These are phyloP conservation scores for Drosophila eohydei DNA, from an alignment of 2,888 invertebrate species.

Conservation along the genomic window DNA sequence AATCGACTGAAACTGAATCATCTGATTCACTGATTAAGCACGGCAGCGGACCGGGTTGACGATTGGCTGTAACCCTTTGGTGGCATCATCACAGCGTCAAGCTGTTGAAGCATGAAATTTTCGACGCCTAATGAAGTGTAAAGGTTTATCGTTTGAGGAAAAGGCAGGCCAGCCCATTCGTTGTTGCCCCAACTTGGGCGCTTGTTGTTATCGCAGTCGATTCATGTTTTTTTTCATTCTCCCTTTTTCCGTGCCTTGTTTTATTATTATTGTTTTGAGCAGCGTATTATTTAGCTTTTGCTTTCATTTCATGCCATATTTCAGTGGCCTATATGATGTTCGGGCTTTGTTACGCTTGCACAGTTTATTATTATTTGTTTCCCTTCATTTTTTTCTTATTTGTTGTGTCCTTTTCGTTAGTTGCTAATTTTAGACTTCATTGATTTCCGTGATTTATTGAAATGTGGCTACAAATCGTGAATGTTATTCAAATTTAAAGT, in stretches of 20 bases:
- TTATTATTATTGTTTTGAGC: slow-evolving; percentile 74
- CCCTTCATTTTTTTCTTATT: slow-evolving; percentile 12
- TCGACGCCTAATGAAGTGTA: slow-evolving; percentile 74
- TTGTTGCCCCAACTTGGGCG: slow-evolving; percentile 12
- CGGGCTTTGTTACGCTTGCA: slow-evolving; percentile 62
- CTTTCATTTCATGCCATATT: slow-evolving; percentile 62
- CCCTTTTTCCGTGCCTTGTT: slow-evolving; percentile 31
- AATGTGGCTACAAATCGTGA: slow-evolving; percentile 22
- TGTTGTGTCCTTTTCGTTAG: slow-evolving; percentile 12
- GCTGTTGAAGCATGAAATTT: slow-evolving; percentile 79
- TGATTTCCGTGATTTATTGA: slow-evolving; percentile 71
- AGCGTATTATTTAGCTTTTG: slow-evolving; percentile 68
- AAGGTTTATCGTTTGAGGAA: slow-evolving; percentile 77
- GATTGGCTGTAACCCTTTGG: slow-evolving; percentile 69
- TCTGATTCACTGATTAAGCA: slow-evolving; percentile 78
- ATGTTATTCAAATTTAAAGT: slow-evolving; percentile 29
- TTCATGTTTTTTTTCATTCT: slow-evolving; percentile 7
- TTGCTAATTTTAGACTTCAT: slow-evolving; percentile 77
- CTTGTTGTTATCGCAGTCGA: slow-evolving; percentile 19
- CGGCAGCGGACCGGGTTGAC: slow-evolving; percentile 31
- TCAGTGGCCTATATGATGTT: slow-evolving; percentile 61
- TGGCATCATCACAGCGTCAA: slow-evolving; percentile 58
- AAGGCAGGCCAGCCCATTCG: slow-evolving; percentile 47
- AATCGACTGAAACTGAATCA: slow-evolving; percentile 68
- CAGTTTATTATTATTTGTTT: slow-evolving; percentile 75